Conservation (phyloP, 2,888 invertebrate genomes). For the Ceratothoa steindachneri region DNA sequence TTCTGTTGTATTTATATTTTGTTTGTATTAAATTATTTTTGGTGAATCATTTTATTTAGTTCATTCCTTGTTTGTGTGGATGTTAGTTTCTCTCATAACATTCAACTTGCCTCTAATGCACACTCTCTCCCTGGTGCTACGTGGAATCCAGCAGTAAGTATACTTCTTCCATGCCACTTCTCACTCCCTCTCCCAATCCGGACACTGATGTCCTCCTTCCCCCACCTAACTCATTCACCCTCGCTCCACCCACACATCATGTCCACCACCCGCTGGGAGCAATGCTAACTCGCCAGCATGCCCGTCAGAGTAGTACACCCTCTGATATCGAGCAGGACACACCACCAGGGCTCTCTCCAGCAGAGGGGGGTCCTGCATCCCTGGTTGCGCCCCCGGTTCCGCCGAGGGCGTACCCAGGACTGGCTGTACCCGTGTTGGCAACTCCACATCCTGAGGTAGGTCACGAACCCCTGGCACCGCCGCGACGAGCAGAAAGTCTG, state of each 20-base stretch:
- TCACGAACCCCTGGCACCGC: conserved; percentile 11
- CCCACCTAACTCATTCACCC: conserved; percentile 35
- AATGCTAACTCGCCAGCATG: conserved; percentile 25
- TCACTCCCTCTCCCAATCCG: conserved; percentile 46
- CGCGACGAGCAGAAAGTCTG: background rate
- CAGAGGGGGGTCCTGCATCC: conserved; percentile 13
- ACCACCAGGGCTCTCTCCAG: conserved; percentile 23
- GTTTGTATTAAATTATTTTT: too few species aligned
- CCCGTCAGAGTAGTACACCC: conserved; percentile 28
- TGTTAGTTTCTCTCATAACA: too few species aligned
- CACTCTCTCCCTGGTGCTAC: background rate
- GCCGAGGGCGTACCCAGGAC: conserved; percentile 37
- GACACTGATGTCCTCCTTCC: conserved; percentile 47
- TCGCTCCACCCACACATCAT: conserved; percentile 1
- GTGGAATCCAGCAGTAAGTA: conserved; percentile 46
- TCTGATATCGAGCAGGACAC: conserved; percentile 29
- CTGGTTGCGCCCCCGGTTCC: conserved; percentile 22
- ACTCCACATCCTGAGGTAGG: conserved; percentile 26
- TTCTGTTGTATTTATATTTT: too few species aligned
- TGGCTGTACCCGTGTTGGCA: conserved; percentile 39
- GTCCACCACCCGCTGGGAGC: conserved; percentile 7
- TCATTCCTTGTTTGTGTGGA: too few species aligned
- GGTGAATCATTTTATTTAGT: too few species aligned
- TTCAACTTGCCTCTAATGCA: background rate
- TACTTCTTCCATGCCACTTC: conserved; percentile 40